Percentiles rank a stretch among this genome's conserved stretches.
phyloP scores from a whole-genome alignment of 2,113 vertebrate species.

The Rhineura floridana region DNA sequence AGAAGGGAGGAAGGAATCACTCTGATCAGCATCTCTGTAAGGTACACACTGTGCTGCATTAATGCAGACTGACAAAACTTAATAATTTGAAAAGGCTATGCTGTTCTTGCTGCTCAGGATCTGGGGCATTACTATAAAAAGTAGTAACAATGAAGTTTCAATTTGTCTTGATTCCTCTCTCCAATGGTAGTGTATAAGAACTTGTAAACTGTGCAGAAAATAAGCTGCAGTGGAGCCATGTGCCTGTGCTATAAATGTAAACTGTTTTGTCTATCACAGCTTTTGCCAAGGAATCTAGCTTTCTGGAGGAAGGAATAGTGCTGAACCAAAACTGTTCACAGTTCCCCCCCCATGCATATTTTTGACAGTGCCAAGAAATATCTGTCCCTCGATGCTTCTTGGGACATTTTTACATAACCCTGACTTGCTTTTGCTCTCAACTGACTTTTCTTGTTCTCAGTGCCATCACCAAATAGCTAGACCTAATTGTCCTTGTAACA shows the following conservation, averaged over 20 bases:
- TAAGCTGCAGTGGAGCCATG: neutral
- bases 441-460: neutral
- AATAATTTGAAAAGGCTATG: constrained; percentile 14
- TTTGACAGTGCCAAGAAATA: neutral
- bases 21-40: constrained; percentile 17
- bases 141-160: neutral
- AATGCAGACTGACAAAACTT: constrained; percentile 3
- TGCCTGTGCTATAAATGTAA: neutral
- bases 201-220: constrained; percentile 3
- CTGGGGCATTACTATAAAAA: constrained; percentile 9
- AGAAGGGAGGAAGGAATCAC: neutral
- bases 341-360: neutral
- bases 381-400: neutral
- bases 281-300: neutral
- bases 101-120: constrained; percentile 27
- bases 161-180: constrained; percentile 10
- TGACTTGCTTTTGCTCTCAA: neutral
- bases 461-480: too few relatives aligned
- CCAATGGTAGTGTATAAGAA: neutral
- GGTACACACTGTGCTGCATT: neutral
- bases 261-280: neutral
- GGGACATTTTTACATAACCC: neutral
- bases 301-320: neutral
- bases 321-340: neutral
- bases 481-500: too few relatives aligned